Conservation (phyloP, 2,797 vertebrate species). For the Aselliscus stoliczkanus region DNA sequence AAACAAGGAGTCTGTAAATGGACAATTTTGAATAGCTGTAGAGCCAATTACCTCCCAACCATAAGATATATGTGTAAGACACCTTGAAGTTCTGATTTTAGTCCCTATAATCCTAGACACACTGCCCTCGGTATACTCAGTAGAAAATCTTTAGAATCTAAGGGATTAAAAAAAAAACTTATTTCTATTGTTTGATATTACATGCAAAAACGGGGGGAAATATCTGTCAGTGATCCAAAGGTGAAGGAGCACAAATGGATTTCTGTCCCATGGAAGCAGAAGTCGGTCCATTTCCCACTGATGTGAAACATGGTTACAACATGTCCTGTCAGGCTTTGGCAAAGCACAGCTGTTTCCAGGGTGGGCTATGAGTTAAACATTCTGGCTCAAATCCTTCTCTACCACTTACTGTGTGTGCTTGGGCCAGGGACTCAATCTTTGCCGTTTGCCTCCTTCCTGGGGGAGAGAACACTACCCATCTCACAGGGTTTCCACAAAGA, state of each 20-base stretch:
- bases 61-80: not conserved
- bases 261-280: not conserved
- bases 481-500: not conserved
- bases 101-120: not conserved
- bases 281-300: not conserved
- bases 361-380: not conserved
- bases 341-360: not conserved
- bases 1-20: not conserved
- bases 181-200: not conserved
- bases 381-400: not conserved
- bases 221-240: not conserved
- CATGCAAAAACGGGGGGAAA: not conserved
- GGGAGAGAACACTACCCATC: not conserved
- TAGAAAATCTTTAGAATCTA: not conserved
- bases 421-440: not conserved
- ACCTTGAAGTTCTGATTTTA: not conserved
- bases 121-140: not conserved
- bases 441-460: not conserved
- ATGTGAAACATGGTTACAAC: not conserved
- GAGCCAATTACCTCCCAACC: not conserved
- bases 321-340: not conserved
- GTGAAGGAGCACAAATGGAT: not conserved
- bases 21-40: not conserved
- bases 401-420: not conserved
- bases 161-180: not conserved